Base-by-base conservation (phyloP, 2,113 vertebrate genomes). In the Stomatorhinus ivindoensis region DNA sequence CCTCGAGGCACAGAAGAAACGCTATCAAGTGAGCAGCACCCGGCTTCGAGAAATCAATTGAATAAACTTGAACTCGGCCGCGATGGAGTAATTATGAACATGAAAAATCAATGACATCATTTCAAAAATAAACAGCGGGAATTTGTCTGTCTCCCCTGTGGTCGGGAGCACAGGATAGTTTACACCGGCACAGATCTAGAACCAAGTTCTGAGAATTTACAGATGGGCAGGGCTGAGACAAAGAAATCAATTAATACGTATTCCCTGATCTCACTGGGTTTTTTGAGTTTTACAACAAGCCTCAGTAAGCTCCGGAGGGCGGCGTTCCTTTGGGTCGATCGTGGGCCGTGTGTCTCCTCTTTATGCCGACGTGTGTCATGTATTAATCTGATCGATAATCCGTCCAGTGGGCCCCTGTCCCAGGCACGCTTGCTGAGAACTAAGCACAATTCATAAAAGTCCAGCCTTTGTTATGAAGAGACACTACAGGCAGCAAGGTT, bases 271-370 rank as follows among this genome's bases (percentile, higher is more conserved):
- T 98, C 98, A 97, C 97, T 97, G 97, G 97, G 97, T 98, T 96
- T 96, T 97, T 97, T 98, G 97, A 98, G 98, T 99, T 99, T 99
- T 99, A 98, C 97, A 98, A 97, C 97, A 97, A 95, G 95, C 96
- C 96, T 95, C 95, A 95, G 99, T 99, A 98, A 97, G 99, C 98
- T 98, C 98, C 98, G 98, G 98, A 97, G 98, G 97, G 98, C 96
- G 97, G 97, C 97, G 97, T 99, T 99, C 98, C 97, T 97, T 96
- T 97, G 98, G 98, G 98, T 99, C 46, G 42, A 44, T 99, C 98
- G 97, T 97, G 97, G 98, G n/a, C 65, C 31, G 31, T 31, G 31
- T 3, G 13, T 73, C 65, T 73, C 65, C n/a, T 31, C n/a, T 73
- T 73, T 73, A 73, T 35, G 65, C 65, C 27, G n/a, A 35, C 1